Conservation (phyloP, 2,888 invertebrate species). For the Drosophila silvestris region DNA sequence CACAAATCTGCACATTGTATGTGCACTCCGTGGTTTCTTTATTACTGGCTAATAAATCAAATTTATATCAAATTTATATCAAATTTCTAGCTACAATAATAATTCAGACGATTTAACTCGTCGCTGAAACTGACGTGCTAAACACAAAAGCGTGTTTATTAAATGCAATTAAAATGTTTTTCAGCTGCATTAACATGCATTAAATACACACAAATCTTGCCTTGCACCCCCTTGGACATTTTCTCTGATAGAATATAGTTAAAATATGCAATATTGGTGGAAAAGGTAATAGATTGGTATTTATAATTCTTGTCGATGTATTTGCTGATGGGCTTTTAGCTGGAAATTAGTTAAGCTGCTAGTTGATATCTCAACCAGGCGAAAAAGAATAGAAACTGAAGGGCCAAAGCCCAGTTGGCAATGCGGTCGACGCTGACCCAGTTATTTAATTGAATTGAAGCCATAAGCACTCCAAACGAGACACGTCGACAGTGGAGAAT, state of each 20-base stretch:
- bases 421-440: slow-evolving; percentile 69
- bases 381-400: slow-evolving; percentile 21
- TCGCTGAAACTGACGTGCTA: not conserved
- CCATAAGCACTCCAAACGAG: slow-evolving; percentile 72
- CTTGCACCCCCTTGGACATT: slow-evolving; percentile 24
- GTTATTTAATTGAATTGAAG: slow-evolving; percentile 80
- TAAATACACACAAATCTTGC: not conserved
- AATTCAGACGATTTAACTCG: not conserved
- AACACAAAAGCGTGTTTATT: not conserved
- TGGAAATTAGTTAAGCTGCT: slow-evolving; percentile 73
- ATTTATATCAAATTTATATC: not conserved
- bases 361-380: slow-evolving; percentile 50
- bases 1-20: not conserved
- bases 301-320: slow-evolving; percentile 25
- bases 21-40: not conserved
- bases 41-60: not conserved
- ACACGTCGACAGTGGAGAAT: slow-evolving; percentile 36
- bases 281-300: slow-evolving; percentile 3
- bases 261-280: slow-evolving; percentile 42
- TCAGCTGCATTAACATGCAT: slow-evolving; percentile 20
- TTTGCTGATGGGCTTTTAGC: slow-evolving; percentile 50
- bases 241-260: slow-evolving; percentile 28
- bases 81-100: not conserved
- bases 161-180: slow-evolving; percentile 17
- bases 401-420: slow-evolving; percentile 39